Evolutionary conservation across 2,888 invertebrate species (phyloP).

Genomic region (Anthoptus insignis): DNA sequence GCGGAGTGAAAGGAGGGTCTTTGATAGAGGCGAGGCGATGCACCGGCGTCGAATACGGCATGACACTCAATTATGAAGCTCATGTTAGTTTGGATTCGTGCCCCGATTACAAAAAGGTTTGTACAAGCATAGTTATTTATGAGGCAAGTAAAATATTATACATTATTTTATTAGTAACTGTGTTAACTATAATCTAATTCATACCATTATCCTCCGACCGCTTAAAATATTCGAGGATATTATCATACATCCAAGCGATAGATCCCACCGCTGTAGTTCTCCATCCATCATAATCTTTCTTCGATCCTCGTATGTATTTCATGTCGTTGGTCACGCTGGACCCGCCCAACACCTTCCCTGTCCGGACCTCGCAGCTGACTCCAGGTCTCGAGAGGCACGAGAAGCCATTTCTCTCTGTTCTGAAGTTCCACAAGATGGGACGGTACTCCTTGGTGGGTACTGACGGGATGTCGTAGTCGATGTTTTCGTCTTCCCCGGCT

Average conservation of each 20-base stretch:
- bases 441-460: conserved; percentile 75
- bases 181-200: too few species aligned
- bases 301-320: conserved; percentile 81
- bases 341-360: conserved; percentile 76
- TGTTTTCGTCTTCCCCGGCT: conserved; percentile 77
- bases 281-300: conserved; percentile 79
- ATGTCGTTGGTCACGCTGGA: conserved; percentile 80
- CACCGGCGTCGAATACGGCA: conserved; percentile 87
- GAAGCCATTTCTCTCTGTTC: conserved; percentile 75
- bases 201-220: conserved; percentile 80
- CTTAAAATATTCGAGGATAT: conserved; percentile 77
- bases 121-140: too few species aligned
- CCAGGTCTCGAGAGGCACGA: conserved; percentile 78
- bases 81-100: conserved; percentile 87
- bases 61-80: conserved; percentile 88
- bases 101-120: conserved; percentile 80
- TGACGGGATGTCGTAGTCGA: conserved; percentile 80
- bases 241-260: conserved; percentile 78
- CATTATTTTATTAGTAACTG: too few species aligned
- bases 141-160: too few species aligned
- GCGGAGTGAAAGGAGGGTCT: conserved; percentile 84
- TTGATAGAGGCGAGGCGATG: conserved; percentile 85
- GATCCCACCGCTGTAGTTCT: conserved; percentile 69
- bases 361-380: conserved; percentile 77
- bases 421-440: conserved; percentile 78